Conservation (phyloP, 2,113 vertebrate species). For the Scopus umbretta region DNA sequence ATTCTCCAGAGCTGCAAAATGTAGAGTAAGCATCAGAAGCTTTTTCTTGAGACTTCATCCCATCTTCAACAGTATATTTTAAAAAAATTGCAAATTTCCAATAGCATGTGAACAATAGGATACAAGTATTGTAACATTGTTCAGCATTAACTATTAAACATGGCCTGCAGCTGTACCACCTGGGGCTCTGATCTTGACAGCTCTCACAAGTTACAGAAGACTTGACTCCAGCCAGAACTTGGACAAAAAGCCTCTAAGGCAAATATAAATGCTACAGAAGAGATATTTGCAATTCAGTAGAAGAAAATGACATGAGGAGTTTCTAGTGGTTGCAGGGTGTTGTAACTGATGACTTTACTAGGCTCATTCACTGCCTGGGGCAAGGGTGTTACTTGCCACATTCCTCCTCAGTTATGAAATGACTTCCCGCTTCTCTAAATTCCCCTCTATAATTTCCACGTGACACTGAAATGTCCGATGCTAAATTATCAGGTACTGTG, state of each 20-base stretch:
- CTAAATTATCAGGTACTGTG: not conserved
- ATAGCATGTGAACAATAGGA: not conserved
- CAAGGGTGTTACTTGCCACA: not conserved
- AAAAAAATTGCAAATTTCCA: not conserved
- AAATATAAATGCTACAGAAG: not conserved
- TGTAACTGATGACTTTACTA: not conserved
- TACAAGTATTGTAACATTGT: constrained; percentile 43
- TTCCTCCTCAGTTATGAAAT: not conserved
- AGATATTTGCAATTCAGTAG: not conserved
- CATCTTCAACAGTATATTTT: not conserved
- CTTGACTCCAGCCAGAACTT: not conserved
- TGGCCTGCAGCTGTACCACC: constrained; percentile 47
- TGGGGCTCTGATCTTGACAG: constrained; percentile 41
- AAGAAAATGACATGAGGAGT: not conserved
- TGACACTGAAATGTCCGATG: not conserved
- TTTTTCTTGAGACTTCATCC: not conserved
- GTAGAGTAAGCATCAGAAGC: not conserved
- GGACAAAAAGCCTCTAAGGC: constrained; percentile 1
- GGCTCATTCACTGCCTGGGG: not conserved
- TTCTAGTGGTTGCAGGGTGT: not conserved
- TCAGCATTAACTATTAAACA: constrained; percentile 62
- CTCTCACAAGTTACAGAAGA: constrained; percentile 20
- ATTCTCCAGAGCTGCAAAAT: not conserved
- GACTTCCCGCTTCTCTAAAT: not conserved
- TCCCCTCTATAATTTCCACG: not conserved